Conservation (phyloP, 2,888 invertebrate genomes). For the Caenorhabditis macrosperma region DNA sequence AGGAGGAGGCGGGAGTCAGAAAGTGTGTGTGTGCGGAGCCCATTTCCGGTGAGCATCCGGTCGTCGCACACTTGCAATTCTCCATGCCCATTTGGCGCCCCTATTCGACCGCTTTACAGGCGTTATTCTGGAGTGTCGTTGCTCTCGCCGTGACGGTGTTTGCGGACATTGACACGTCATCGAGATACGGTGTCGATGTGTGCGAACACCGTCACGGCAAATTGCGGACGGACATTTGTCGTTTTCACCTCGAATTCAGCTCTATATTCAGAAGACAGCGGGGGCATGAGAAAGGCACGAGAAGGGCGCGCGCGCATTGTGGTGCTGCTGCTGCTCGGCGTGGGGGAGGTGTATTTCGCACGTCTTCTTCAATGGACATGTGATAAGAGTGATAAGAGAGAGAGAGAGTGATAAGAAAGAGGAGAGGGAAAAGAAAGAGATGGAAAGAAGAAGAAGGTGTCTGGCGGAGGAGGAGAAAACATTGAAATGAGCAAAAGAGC, state of each 20-base stretch:
- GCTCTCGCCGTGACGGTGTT: not conserved
- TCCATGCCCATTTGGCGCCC: not conserved
- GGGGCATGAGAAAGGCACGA: too few species aligned
- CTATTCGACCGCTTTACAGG: too few species aligned
- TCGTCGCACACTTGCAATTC: not conserved
- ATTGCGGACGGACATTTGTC: not conserved
- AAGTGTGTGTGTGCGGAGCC: not conserved
- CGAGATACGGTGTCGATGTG: not conserved
- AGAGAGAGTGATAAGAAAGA: conserved; percentile 1
- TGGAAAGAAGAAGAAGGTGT: not conserved
- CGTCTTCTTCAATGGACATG: not conserved
- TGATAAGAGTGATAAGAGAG: not conserved
- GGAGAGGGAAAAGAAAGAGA: not conserved
- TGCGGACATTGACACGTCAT: not conserved
- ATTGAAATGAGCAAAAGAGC: too few species aligned
- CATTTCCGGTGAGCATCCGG: not conserved
- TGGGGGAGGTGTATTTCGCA: not conserved
- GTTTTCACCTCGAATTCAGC: too few species aligned
- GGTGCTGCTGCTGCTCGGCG: too few species aligned
- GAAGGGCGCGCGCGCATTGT: too few species aligned
- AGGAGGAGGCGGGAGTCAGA: not conserved
- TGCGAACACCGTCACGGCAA: not conserved
- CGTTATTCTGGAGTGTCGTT: too few species aligned
- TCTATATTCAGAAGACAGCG: too few species aligned
- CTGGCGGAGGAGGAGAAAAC: not conserved